Conservation (phyloP, 2,888 invertebrate species). For the Oithona nana region DNA sequence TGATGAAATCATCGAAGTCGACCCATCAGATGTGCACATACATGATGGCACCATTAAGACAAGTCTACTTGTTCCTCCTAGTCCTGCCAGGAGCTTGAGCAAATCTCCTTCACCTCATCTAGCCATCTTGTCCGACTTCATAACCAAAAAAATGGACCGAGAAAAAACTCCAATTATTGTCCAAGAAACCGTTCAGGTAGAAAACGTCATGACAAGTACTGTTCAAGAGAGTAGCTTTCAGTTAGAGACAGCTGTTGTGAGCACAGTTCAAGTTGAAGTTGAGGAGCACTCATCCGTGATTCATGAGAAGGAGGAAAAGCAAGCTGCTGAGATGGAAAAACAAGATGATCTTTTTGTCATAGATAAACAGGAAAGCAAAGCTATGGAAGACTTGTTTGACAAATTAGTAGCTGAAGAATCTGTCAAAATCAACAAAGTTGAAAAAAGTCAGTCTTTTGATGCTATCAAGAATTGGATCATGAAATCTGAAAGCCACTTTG, state of each 20-base stretch:
- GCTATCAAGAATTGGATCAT: background rate
- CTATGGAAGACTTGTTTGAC: slow-evolving; percentile 7
- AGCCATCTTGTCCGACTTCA: background rate
- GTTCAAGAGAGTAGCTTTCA: background rate
- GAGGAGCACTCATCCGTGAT: background rate
- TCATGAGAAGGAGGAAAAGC: background rate
- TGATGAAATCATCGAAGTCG: background rate
- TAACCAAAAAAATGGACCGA: background rate
- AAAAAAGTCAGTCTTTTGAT: background rate
- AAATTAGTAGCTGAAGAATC: background rate
- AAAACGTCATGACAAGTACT: background rate
- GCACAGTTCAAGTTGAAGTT: background rate
- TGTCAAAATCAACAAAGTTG: background rate
- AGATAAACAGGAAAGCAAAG: background rate
- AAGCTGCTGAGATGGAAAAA: background rate
- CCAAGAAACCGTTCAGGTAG: background rate
- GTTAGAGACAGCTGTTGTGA: background rate
- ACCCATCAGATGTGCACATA: background rate
- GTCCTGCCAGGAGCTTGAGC: background rate
- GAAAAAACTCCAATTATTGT: background rate
- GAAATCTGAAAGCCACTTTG: background rate
- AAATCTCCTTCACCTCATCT: background rate
- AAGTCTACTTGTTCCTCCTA: background rate
- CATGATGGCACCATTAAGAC: background rate
- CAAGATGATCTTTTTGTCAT: background rate